These are phyloP conservation scores for Trichonephila clavipes DNA, from an alignment of 1,140 invertebrate genomes.

Conservation along the genomic window DNA sequence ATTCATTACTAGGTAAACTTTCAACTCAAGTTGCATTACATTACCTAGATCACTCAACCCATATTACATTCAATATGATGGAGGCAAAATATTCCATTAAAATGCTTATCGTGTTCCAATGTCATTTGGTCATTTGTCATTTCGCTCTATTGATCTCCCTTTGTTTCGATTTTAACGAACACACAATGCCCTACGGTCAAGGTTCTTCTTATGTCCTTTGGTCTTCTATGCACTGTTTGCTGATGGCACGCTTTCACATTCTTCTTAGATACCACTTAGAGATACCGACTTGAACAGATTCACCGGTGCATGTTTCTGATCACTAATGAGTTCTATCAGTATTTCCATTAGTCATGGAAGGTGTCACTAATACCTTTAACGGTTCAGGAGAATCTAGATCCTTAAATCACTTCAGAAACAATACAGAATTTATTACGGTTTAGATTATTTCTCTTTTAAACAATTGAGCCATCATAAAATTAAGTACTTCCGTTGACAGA, in stretches of 20 bases:
- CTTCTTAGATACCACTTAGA: neutral
- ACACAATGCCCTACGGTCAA: neutral
- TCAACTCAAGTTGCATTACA: no score
- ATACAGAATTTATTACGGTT: neutral
- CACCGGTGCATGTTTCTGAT: neutral
- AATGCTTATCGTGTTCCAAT: neutral
- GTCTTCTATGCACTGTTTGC: neutral
- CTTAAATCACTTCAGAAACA: constrained; percentile 6
- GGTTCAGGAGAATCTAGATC: neutral
- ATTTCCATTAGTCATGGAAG: constrained; percentile 4
- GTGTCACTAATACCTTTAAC: neutral
- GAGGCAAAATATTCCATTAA: neutral
- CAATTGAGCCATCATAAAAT: neutral
- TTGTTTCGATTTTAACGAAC: constrained; percentile 11
- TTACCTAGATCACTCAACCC: neutral
- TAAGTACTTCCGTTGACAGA: neutral
- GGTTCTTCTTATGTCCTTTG: neutral
- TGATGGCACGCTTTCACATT: neutral
- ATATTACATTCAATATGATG: neutral
- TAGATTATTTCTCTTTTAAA: neutral
- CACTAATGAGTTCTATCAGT: neutral
- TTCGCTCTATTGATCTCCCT: constrained; percentile 12
- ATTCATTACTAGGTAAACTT: no score
- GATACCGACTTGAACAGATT: neutral
- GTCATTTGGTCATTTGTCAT: neutral